phyloP scores from a whole-genome alignment of 2,888 invertebrate genomes.

The Marasmarcha lunaedactyla region DNA sequence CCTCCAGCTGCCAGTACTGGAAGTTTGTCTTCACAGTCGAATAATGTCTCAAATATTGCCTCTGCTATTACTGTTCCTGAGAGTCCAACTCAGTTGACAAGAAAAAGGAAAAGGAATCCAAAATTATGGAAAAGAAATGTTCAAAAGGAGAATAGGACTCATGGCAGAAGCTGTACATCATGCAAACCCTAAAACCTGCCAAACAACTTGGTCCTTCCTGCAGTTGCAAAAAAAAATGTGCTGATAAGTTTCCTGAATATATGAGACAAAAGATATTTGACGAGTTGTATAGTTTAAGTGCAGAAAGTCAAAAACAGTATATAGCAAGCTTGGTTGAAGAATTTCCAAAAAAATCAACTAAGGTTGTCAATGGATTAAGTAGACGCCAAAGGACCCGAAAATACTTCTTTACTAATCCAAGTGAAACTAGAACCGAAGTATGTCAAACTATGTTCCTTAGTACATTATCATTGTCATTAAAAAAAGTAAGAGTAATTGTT shows the following conservation, averaged over 20 bases:
- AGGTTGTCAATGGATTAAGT: constrained; percentile 4
- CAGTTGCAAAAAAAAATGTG: constrained; percentile 4
- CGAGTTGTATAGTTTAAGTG: constrained; percentile 5
- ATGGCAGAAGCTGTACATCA: constrained; percentile 4
- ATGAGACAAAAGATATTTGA: constrained; percentile 7
- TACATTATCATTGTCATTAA: constrained; percentile 1
- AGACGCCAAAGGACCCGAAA: constrained; percentile 3
- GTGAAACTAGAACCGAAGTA: constrained; percentile 7
- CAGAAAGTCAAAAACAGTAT: constrained; percentile 8
- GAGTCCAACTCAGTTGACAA: constrained; percentile 4
- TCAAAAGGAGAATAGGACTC: constrained; percentile 3
- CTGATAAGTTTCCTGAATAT: constrained; percentile 2
- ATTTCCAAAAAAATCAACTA: constrained; percentile 8
- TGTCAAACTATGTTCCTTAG: constrained; percentile 7
- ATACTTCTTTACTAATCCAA: constrained; percentile 7
- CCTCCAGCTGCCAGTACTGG: constrained; percentile 7
- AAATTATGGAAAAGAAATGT: constrained; percentile 4
- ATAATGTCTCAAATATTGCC: constrained; percentile 7
- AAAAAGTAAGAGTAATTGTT: constrained; percentile 7
- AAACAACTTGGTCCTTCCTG: constrained; percentile 3
- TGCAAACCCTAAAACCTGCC: constrained; percentile 3
- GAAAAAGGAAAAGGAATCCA: constrained; percentile 3
- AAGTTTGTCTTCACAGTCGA: constrained; percentile 6
- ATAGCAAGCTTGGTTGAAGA: constrained; percentile 8
- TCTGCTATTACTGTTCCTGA: constrained; percentile 3